Percentiles rank a stretch among this genome's conserved stretches.
These are phyloP conservation scores for Lucifuga dentata DNA, from an alignment of 2,113 vertebrate species.

Conservation along the genomic window DNA sequence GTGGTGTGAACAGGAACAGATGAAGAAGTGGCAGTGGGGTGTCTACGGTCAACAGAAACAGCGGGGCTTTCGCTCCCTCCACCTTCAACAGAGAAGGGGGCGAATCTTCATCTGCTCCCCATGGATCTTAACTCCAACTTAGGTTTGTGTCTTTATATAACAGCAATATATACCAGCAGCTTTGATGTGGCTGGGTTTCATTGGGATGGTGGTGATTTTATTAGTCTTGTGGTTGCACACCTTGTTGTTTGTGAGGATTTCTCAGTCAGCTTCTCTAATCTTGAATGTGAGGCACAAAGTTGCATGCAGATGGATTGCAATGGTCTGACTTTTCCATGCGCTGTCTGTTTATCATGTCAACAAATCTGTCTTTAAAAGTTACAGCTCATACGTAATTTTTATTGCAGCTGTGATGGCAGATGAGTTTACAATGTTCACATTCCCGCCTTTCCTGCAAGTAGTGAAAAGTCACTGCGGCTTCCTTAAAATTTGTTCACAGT, in stretches of 20 bases:
- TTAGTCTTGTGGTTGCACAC: constrained; percentile 23
- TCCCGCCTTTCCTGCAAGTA: constrained; percentile 10
- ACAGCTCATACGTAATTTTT: constrained; percentile 5
- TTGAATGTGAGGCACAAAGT: constrained; percentile 18
- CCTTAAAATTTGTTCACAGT: background rate
- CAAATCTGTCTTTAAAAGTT: constrained; percentile 31
- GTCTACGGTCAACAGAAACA: constrained; percentile 68
- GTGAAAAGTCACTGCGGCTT: background rate
- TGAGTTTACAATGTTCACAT: constrained; percentile 25
- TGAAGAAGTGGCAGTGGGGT: constrained; percentile 67
- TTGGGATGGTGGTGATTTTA: constrained; percentile 27
- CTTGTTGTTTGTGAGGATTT: constrained; percentile 23
- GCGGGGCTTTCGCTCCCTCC: constrained; percentile 61
- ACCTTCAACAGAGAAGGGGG: constrained; percentile 52
- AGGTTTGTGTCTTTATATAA: constrained; percentile 76
- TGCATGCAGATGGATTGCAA: constrained; percentile 2
- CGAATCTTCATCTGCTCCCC: constrained; percentile 45
- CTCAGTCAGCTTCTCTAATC: constrained; percentile 13
- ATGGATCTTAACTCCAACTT: constrained; percentile 82
- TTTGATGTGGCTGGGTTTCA: constrained; percentile 14
- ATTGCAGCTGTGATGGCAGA: constrained; percentile 39
- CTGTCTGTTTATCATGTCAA: constrained; percentile 27
- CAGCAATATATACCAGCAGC: constrained; percentile 28
- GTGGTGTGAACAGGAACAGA: constrained; percentile 71
- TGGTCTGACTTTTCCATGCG: background rate